Base-by-base conservation (phyloP, 2,113 vertebrate genomes). In the Prinia subflava region DNA sequence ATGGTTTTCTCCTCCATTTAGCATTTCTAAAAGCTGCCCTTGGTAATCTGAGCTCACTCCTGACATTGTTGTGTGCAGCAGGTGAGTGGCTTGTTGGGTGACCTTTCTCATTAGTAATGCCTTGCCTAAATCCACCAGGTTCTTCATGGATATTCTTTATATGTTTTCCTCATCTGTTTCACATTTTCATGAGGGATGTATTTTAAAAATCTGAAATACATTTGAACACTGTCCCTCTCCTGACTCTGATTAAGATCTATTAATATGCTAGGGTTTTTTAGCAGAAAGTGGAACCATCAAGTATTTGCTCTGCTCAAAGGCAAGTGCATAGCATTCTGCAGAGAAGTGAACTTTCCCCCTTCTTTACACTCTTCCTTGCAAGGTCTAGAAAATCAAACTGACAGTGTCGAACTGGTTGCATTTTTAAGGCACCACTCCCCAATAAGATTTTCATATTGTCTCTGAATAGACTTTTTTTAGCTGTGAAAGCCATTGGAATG, bases 391-490 rank as follows among this genome's bases (percentile, higher is more conserved):
- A 93, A 85, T 73, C 41, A 78, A 68, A 62, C 24, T 70, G 87
- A 67, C 69, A 41, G 1, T n/a, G 49, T 89, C 92, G 87, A 79
- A 85, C 24, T 17, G 1, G 68, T 82, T 81, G 52, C 62, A 71
- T 94, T 96, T 95, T 92, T 74, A 73, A 86, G 73, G 41, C 21
- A 19, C 56, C 31, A 18, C 71, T 92, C 83, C 49, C 31, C n/a
- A n/a, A 10, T 63, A 89, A 55, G 87, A 93, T 88, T 92, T 87
- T 90, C 17, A 7, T 69, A 35, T 87, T 94, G 50, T 64, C 41
- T 92, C 53, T 91, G 69, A 88, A 94, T 86, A 80, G 64, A 49
- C 75, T 86, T 90, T 69, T 83, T 87, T 94, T 83, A 84, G 82
- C 41, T 82, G 46, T 65, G 59, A 94, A 94, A 84, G 49, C 60